Conservation (phyloP, 64 coral and sea anemone genomes). For the Montipora cactus region DNA sequence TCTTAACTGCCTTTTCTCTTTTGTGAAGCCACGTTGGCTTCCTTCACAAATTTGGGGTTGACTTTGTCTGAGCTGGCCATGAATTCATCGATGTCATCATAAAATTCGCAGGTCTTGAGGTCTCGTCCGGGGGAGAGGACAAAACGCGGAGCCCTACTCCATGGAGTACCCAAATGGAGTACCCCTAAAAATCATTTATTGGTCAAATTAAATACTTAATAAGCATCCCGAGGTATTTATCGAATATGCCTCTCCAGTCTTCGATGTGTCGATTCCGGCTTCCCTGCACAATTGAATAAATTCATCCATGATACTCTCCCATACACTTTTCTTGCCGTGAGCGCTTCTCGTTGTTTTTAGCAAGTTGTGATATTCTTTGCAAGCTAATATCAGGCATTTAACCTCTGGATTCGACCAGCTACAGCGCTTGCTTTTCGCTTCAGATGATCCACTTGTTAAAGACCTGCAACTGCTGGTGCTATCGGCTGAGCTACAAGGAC, state of each 20-base stretch:
- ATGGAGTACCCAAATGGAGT: no score
- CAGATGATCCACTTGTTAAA: conserved; percentile 4
- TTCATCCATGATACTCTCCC: no score
- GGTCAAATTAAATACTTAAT: no score
- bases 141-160: no score
- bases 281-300: no score
- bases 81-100: neutral
- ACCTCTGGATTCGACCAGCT: conserved; percentile 30
- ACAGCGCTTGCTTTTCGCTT: conserved; percentile 31
- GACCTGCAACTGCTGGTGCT: neutral
- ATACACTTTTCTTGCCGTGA: no score
- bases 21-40: no score
- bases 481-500: neutral
- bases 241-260: conserved; percentile 63
- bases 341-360: no score
- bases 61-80: no score
- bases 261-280: neutral
- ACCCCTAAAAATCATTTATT: no score
- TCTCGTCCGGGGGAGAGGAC: conserved; percentile 6
- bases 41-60: no score
- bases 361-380: neutral
- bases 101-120: conserved; percentile 60
- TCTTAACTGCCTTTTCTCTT: neutral
- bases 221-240: conserved; percentile 11
- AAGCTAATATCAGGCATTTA: conserved; percentile 28